Evolutionary conservation across 2,888 invertebrate species (phyloP).

Genomic region (Phasia obesa): DNA sequence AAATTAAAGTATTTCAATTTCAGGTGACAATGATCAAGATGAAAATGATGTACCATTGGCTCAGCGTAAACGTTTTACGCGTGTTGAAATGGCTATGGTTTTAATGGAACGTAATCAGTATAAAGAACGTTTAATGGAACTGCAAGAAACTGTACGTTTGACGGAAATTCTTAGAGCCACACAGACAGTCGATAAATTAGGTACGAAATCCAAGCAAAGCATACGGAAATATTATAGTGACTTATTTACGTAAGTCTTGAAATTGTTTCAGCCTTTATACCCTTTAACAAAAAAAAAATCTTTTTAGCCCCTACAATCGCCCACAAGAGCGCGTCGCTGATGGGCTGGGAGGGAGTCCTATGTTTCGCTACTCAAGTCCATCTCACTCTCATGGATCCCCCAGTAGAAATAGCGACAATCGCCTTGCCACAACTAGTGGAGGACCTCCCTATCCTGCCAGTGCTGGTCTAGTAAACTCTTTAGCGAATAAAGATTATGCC

Average conservation of each 20-base stretch:
- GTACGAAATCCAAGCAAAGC: constrained; percentile 92
- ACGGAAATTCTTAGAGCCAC: constrained; percentile 96
- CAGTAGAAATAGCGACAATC: constrained; percentile 85
- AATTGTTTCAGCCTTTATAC: too few relatives aligned
- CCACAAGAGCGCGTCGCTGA: constrained; percentile 81
- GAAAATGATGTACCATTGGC: constrained; percentile 98
- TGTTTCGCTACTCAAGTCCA: constrained; percentile 82
- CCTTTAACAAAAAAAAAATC: too few relatives aligned
- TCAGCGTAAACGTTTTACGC: constrained; percentile 97
- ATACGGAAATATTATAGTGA: constrained; percentile 97
- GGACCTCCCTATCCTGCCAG: constrained; percentile 78
- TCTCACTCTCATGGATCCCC: constrained; percentile 82
- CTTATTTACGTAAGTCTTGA: constrained; percentile 85
- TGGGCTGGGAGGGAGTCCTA: constrained; percentile 81
- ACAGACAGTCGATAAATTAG: constrained; percentile 89
- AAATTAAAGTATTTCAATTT: constrained; percentile 12
- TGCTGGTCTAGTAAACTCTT: constrained; percentile 86
- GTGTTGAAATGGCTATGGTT: constrained; percentile 99
- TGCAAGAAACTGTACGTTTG: constrained; percentile 98
- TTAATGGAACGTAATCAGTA: constrained; percentile 98
- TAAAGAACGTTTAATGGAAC: constrained; percentile 97
- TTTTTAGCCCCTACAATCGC: constrained; percentile 84
- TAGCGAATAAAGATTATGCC: constrained; percentile 83
- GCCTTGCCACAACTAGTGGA: constrained; percentile 82
- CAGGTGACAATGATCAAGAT: constrained; percentile 81